phyloP scores from a whole-genome alignment of 2,113 vertebrate species.

The Phodopus roborovskii region DNA sequence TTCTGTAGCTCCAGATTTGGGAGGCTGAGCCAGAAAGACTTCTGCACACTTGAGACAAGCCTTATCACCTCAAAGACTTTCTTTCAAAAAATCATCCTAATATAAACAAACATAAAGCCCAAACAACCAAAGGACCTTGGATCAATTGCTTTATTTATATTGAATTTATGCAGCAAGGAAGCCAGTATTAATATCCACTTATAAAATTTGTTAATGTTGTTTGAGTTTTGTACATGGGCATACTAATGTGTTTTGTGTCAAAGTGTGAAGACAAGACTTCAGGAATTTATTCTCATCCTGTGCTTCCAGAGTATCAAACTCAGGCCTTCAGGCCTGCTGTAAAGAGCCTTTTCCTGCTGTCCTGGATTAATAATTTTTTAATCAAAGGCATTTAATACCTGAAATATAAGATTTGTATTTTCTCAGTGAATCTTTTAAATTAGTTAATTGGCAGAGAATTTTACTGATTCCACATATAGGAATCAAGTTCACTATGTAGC shows the following conservation, averaged over 20 bases:
- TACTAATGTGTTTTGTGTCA: background rate
- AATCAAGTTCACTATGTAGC: background rate
- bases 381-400: background rate
- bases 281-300: background rate
- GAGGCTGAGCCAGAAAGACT: background rate
- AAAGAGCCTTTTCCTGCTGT: background rate
- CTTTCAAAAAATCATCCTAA: background rate
- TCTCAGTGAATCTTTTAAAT: background rate
- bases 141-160: background rate
- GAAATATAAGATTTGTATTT: background rate
- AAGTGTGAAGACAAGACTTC: background rate
- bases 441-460: background rate
- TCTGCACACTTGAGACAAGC: fast-evolving
- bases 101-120: background rate
- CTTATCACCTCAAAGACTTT: background rate
- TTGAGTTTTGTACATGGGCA: background rate
- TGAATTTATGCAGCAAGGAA: background rate
- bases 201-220: background rate
- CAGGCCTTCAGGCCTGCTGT: background rate
- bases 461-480: fast-evolving
- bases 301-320: background rate
- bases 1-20: background rate
- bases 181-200: background rate
- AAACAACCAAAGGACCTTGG: background rate
- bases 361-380: background rate